Percentiles rank a stretch among this genome's conserved stretches.
Conservation (phyloP, 2,797 vertebrate species). For the Enteromius trimaculatus region DNA sequence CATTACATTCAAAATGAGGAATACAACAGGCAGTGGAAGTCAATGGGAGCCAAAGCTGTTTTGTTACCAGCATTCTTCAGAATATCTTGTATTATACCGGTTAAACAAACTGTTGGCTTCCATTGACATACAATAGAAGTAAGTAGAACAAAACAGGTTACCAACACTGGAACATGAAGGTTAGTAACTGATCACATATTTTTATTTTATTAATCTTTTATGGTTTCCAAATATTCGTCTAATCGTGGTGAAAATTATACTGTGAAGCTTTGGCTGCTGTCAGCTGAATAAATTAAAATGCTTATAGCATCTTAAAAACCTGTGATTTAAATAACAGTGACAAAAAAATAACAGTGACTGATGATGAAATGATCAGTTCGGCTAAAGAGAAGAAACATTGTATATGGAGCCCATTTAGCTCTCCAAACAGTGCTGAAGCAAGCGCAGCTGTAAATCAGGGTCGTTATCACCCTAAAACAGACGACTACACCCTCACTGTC, state of each 20-base stretch:
- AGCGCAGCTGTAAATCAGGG: constrained; percentile 11
- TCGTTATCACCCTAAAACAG: constrained; percentile 14
- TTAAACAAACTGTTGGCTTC: not conserved
- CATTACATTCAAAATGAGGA: not conserved
- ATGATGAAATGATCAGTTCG: not conserved
- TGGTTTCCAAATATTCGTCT: not conserved
- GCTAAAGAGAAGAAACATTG: constrained; percentile 14
- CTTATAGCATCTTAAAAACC: not conserved
- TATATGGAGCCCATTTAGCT: not conserved
- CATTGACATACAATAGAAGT: not conserved
- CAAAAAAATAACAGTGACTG: not conserved
- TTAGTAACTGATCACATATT: not conserved
- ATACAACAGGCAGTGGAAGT: not conserved
- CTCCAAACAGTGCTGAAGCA: constrained; percentile 8
- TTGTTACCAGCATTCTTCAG: not conserved
- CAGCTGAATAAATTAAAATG: not conserved
- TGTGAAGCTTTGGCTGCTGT: not conserved
- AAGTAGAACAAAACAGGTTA: not conserved
- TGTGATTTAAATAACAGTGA: not conserved
- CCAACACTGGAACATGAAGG: not conserved
- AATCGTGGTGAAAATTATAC: not conserved
- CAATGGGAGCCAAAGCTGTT: not conserved
- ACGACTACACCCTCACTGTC: constrained; percentile 3
- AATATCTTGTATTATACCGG: not conserved
- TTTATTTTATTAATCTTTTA: not conserved